Conservation (phyloP, 2,797 vertebrate species). For the Poecilia velifera region DNA sequence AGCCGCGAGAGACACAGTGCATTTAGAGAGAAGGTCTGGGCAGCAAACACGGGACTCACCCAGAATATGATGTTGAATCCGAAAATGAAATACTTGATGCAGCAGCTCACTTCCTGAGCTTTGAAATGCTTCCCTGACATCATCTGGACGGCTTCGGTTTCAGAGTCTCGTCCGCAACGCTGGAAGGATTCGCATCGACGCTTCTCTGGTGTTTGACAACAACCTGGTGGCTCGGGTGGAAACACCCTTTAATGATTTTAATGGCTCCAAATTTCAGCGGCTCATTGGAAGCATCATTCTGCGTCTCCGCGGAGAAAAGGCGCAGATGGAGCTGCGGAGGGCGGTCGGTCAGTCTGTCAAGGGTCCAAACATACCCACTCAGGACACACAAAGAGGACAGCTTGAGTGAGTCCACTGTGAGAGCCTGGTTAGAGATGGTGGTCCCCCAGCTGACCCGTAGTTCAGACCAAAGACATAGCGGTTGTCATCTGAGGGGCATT, state of each 20-base stretch:
- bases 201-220: constrained; percentile 37
- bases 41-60: constrained; percentile 83
- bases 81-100: constrained; percentile 99
- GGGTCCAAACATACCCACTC: background rate
- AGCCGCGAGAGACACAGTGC: background rate
- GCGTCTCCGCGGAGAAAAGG: constrained; percentile 27
- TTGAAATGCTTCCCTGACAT: constrained; percentile 99
- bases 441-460: constrained; percentile 60
- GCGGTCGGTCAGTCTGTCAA: background rate
- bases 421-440: constrained; percentile 42
- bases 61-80: constrained; percentile 99
- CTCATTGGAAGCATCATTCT: constrained; percentile 34
- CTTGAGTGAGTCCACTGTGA: constrained; percentile 28
- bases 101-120: constrained; percentile 99
- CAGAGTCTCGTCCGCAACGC: constrained; percentile 16
- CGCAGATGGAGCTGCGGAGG: constrained; percentile 8
- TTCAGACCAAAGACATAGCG: constrained; percentile 51
- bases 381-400: background rate
- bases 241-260: constrained; percentile 47
- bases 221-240: constrained; percentile 21
- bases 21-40: constrained; percentile 20
- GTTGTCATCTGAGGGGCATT: constrained; percentile 38
- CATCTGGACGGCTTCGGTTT: constrained; percentile 73
- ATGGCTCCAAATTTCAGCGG: constrained; percentile 48
- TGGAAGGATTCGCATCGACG: constrained; percentile 56